Evolutionary conservation across 2,888 invertebrate genomes (phyloP), one percentile per base, ranked within the genome.

Genomic region (Deilephila elpenor): DNA sequence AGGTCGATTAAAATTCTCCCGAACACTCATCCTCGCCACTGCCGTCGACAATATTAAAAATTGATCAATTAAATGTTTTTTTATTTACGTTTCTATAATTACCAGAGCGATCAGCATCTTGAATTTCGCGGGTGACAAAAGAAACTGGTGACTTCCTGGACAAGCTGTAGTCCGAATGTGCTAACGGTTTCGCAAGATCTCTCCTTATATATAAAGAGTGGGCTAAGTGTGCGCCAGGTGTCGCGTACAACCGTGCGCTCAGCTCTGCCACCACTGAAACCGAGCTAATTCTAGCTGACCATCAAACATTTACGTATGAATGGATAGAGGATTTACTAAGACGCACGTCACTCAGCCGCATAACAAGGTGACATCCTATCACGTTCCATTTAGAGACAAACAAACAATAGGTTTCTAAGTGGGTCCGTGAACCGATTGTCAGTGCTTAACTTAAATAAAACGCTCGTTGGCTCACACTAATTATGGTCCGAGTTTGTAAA

Each of bases 121-220:
- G 87, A 78, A 80, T 79, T 82, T 80, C 79, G 82, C 79, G 75
- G 85, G 78, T 87, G 84, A 87, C 85, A 87, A 89, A 86, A 88
- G 83, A 83, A 85, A 88, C 91, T 86, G 88, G 86, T 89, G 88
- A 93, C 89, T 93, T 93, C 93, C 94, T 93, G 93, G 88, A 89
- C 91, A 86, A 87, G 86, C 85, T 88, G 88, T 88, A 84, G 88
- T 89, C 88, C 88, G 93, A 93, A 89, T 94, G 93, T 91, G 94
- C 83, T 89, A 88, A 91, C 90, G 91, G 90, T 94, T 91, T 92
- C 89, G 93, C 89, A 93, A 93, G 90, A 89, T 91, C 86, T 89
- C 91, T 87, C 84, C 74, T 90, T 94, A 91, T 94, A 94, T 93
- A 93, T 90, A 87, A 89, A 87, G 86, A 85, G 88, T 84, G 84